Evolutionary conservation across 2,888 invertebrate species (phyloP), one percentile per base, ranked within the genome.

Genomic region (Anarsia innoxiella): DNA sequence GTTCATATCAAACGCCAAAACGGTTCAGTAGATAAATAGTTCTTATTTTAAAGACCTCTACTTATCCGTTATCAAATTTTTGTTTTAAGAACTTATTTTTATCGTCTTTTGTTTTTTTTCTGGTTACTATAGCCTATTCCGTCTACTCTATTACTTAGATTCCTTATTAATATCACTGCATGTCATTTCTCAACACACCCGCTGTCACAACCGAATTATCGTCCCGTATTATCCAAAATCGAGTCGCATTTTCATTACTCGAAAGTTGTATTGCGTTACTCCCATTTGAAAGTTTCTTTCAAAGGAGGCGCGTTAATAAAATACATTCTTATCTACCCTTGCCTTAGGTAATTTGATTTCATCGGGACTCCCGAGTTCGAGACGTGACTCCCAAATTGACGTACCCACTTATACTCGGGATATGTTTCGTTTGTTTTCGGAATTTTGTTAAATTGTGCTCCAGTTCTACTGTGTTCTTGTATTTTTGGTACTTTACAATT

Each of bases 311-410:
- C 35, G 40, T 37, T 40, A 37, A 40, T 37, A 43, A 43, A 40
- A 40, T 40, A 43, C 43, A 43, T 43, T 40, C 43, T 43, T 43
- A 43, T 43, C 43, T 40, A 16, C 43, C 35, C 37, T 37, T 40
- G 28, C 39, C 35, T 8, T 10, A 31, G 23, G 43, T 43, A 43
- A 43, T 43, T 43, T 37, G 40, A 43, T 43, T 43, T 38, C 37
- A 40, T 16, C 37, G 26, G 29, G 26, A 34, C 13, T 26, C 31
- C 27, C 15, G 19, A 35, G 33, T 31, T 16, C 37, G 10, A 31
- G 13, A 37, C 40, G 40, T 37, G 39, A 34, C 27, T 29, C 23
- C 23, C 2, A 28, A 32, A 32, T 36, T 40, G 36, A 33, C 29
- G 36, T 19, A 27, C 15, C 26, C 15, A 34, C 26, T 26, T 35